These are phyloP conservation scores for Sminthurinus aureus DNA, from an alignment of 2,888 invertebrate genomes.

Conservation along the genomic window DNA sequence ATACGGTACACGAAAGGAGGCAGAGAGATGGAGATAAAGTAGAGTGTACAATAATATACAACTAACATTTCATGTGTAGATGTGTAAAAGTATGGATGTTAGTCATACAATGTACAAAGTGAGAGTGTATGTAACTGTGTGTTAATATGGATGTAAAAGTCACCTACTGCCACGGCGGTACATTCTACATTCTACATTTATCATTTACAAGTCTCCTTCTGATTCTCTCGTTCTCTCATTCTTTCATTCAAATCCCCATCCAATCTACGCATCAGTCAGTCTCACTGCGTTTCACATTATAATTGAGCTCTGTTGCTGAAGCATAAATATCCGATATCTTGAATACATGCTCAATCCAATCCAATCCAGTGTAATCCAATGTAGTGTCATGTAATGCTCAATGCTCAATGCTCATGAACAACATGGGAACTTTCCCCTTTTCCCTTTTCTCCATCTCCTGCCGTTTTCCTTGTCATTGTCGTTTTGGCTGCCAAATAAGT, in stretches of 20 bases:
- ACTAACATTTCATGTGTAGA: too few relatives aligned
- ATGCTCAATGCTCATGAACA: neutral
- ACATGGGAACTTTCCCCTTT: neutral
- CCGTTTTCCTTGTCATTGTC: too few relatives aligned
- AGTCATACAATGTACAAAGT: neutral
- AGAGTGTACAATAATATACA: neutral
- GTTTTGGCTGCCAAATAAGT: too few relatives aligned
- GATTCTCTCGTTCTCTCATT: too few relatives aligned
- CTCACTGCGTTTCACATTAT: conserved; percentile 19
- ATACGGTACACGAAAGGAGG: neutral
- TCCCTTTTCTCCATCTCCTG: neutral
- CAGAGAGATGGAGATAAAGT: conserved; percentile 5
- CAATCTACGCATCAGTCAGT: conserved; percentile 40
- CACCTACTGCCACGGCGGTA: neutral
- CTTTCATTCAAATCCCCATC: conserved; percentile 37
- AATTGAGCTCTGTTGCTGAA: conserved; percentile 32
- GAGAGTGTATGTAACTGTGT: neutral
- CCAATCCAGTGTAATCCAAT: neutral
- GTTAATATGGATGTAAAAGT: neutral
- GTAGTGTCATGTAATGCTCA: neutral
- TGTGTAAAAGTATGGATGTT: neutral
- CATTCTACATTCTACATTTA: conserved; percentile 37
- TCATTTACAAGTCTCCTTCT: conserved; percentile 26
- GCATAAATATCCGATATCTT: conserved; percentile 23
- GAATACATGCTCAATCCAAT: neutral